Base-by-base conservation (phyloP, 2,113 vertebrate genomes). In the Grallaria varia region DNA sequence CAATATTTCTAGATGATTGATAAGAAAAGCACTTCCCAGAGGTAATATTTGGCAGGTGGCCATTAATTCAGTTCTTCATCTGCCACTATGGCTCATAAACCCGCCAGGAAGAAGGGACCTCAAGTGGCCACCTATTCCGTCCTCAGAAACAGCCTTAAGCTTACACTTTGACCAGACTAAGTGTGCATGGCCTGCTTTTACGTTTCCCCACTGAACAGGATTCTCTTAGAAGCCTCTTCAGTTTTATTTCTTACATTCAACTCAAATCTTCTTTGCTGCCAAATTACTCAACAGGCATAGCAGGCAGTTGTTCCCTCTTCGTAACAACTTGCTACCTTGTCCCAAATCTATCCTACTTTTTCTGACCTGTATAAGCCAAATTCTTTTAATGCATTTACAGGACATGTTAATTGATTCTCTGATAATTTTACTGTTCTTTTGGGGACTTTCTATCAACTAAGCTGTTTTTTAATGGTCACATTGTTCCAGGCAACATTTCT, bases 1-100 rank as follows among this genome's bases (percentile, higher is more conserved):
- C 59, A 53, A 76, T 80, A 93, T 91, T 95, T 95, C 15, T 11
- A 69, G 84, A 82, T 95, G 74, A 96, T 91, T 94, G 84, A 89
- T 89, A 78, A 83, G 66, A 84, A 89, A 76, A 94, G 25, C 22
- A 28, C 58, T 93, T 94, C n/a, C 40, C 1, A 0, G 31, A 81
- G 45, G 87, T 87, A 80, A 82, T 84, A 91, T 47, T 81, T 94
- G 87, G 44, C 87, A 91, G 84, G 4, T 79, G 37, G 28, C 64
- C 0, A 0, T 95, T 94, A 91, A 96, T 89, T 89, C 87, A 50
- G 39, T 76, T 82, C 74, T 93, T 45, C 21, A 39, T 53, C 81
- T 91, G 84, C 66, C 78, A 33, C 77, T 89, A 40, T 79, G 87
- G 92, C 79, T 95, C 92, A 90, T 87, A 96, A 90, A 94, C 50